Conservation (phyloP, 2,888 invertebrate genomes). For the Ectemnius cavifrons region DNA sequence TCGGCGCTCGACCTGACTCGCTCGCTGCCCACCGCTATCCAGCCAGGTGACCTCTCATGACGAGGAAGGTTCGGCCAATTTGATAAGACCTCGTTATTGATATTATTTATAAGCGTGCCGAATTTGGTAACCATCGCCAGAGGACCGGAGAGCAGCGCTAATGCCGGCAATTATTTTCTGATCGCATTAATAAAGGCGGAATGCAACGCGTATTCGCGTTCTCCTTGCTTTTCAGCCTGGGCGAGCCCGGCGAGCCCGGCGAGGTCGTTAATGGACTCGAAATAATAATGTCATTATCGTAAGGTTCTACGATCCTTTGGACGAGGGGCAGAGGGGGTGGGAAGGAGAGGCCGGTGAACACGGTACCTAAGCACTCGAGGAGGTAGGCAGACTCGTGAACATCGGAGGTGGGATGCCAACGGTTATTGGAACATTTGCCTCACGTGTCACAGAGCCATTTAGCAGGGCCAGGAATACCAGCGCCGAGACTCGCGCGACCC, state of each 20-base stretch:
- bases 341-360: background rate
- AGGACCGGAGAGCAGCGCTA: too few relatives aligned
- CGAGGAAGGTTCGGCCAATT: too few relatives aligned
- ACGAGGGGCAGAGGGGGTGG: background rate
- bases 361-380: background rate
- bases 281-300: too few relatives aligned
- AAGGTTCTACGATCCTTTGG: background rate
- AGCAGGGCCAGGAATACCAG: slow-evolving; percentile 31
- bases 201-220: background rate
- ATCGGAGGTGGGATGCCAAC: too few relatives aligned
- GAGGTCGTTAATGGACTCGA: too few relatives aligned
- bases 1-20: too few relatives aligned
- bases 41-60: too few relatives aligned
- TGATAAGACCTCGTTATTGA: too few relatives aligned
- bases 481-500: background rate
- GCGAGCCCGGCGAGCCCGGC: background rate
- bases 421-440: slow-evolving; percentile 3
- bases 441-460: slow-evolving; percentile 22
- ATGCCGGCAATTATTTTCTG: background rate
- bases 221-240: background rate
- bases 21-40: too few relatives aligned
- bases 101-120: too few relatives aligned
- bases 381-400: too few relatives aligned
- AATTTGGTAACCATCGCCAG: too few relatives aligned
- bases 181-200: background rate